Base-by-base conservation (phyloP, 92 coral and sea anemone genomes). In the Epizoanthus ramosus region DNA sequence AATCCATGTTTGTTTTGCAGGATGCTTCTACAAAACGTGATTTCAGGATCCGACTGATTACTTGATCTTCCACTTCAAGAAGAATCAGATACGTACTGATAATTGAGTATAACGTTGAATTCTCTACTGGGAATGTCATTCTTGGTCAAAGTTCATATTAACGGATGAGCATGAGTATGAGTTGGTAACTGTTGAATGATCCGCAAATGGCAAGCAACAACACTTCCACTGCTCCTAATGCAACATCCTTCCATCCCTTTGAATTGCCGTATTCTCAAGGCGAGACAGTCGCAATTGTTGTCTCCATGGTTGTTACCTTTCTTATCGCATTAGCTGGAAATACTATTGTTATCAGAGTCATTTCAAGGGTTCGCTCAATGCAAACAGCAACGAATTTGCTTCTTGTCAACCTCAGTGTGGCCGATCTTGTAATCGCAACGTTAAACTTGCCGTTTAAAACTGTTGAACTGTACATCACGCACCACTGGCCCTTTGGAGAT, bases 301-400 rank as follows among this genome's bases (percentile, higher is more conserved):
- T 85, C 24, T 80, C 84, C 7, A 80, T 86, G 80, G 63, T 75
- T 60, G 50, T 85, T 57, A 77, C 92, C 59, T 91, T 91, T 25
- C 74, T 86, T 43, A 75, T 89, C 3, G 98, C 95, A 10, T 57
- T 93, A 39, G 87, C 92, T 52, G 95, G 92, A 22, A 93, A 93
- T 73, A 63, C 89, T 5, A 53, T 89, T 45, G 98, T 93, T 33
- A 87, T 93, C 28, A 75, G 63, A 13, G 90, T 93, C 63, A 87
- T 93, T 53, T 87, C 90, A 22, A 87, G 88, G 41, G 90, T 91
- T 12, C 98, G 77, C 84, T 84, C 80, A 75, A 88, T 91, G 98
- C 88, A 79, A n/a, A 93, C 94, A 66, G 89, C 98, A 17, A 93
- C 98, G 5, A 93, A 92, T 81, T 63, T 87, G 45, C 85, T 93